A percentile compares a stretch with the other conserved stretches of the same genome.
phyloP scores from a whole-genome alignment of 2,888 invertebrate genomes.

The Heliconius sara region DNA sequence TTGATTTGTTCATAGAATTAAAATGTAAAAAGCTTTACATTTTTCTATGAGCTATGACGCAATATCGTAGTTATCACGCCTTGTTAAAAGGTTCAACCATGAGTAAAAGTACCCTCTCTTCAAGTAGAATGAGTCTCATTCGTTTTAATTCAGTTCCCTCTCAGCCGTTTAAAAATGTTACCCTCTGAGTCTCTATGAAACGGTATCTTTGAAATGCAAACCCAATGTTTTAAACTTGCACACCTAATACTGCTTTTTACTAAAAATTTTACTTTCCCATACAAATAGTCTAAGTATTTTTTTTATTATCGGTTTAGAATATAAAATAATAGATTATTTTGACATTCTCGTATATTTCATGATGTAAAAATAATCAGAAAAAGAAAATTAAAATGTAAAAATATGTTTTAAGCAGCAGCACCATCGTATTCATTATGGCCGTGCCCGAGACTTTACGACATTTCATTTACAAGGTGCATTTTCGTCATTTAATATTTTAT shows the following conservation, averaged over 20 bases:
- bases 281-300: too few species aligned
- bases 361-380: neutral
- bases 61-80: constrained; percentile 19
- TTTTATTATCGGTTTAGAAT: neutral
- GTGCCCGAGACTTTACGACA: constrained; percentile 28
- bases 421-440: constrained; percentile 26
- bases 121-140: constrained; percentile 39
- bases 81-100: constrained; percentile 26
- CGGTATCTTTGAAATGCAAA: constrained; percentile 27
- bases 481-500: constrained; percentile 42
- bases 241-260: neutral
- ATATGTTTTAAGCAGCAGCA: constrained; percentile 25
- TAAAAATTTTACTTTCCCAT: neutral
- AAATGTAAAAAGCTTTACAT: constrained; percentile 1
- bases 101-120: constrained; percentile 35
- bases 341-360: neutral
- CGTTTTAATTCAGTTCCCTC: constrained; percentile 40
- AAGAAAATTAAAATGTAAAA: neutral
- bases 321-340: neutral
- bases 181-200: constrained; percentile 26
- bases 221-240: constrained; percentile 2
- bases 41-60: constrained; percentile 10
- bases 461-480: constrained; percentile 36
- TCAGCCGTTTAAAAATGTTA: constrained; percentile 35
- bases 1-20: neutral